phyloP scores from a whole-genome alignment of 2,113 vertebrate species.

The Aptenodytes patagonicus region DNA sequence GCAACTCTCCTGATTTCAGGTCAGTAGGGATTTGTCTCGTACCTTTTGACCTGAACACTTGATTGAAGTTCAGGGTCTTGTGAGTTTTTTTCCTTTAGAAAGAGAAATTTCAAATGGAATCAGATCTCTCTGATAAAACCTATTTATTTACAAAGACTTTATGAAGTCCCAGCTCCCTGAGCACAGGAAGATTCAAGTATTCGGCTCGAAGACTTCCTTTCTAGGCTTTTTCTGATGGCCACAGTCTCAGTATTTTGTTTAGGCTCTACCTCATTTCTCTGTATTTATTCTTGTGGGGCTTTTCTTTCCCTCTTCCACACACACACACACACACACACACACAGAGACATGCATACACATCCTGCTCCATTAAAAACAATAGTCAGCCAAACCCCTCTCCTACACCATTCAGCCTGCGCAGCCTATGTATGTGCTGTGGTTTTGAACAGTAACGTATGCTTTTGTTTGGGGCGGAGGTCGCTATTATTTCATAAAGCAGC shows the following conservation, averaged over 20 bases:
- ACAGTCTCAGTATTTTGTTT: not conserved
- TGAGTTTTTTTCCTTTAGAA: not conserved
- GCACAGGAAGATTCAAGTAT: not conserved
- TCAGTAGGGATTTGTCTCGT: not conserved
- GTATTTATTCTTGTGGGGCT: not conserved
- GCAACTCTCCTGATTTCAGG: not conserved
- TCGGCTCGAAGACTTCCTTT: not conserved
- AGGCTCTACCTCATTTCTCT: not conserved
- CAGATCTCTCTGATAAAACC: not conserved
- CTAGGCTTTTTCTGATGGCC: not conserved
- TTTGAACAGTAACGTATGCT: not conserved
- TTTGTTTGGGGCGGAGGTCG: not conserved
- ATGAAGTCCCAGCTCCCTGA: not conserved
- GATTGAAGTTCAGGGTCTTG: not conserved
- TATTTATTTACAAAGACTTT: not conserved
- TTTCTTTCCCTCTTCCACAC: not conserved
- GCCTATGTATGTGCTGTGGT: not conserved
- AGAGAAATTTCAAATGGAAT: not conserved
- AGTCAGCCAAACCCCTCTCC: not conserved
- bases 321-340: not conserved
- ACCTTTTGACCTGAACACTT: not conserved
- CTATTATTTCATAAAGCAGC: conserved; percentile 8
- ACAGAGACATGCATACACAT: not conserved
- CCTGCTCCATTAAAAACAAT: not conserved
- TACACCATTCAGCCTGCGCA: not conserved